Conservation (phyloP, 2,113 vertebrate genomes). For the Chaenogobius annularis region DNA sequence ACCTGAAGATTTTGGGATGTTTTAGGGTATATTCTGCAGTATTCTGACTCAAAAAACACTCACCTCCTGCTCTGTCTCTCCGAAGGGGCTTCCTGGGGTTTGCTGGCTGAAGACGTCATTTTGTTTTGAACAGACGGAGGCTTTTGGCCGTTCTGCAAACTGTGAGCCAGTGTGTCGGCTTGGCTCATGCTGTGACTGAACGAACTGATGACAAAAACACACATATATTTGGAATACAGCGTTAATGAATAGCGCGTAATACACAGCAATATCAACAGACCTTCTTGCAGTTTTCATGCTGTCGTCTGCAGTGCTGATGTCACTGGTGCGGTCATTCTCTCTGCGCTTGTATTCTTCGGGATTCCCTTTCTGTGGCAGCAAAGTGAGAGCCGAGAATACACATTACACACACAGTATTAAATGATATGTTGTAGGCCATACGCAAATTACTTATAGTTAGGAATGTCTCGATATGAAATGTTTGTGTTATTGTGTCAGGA, state of each 20-base stretch:
- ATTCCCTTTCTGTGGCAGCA: conserved; percentile 44
- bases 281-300: conserved; percentile 68
- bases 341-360: conserved; percentile 53
- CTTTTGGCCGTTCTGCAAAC: conserved; percentile 62
- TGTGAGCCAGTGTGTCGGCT: conserved; percentile 36
- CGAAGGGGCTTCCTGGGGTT: conserved; percentile 28
- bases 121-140: conserved; percentile 19
- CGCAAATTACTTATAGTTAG: too few relatives aligned
- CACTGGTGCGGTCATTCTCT: conserved; percentile 60
- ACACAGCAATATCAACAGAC: conserved; percentile 11
- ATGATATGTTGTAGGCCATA: too few relatives aligned
- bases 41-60: not conserved
- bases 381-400: not conserved
- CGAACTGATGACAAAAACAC: conserved; percentile 40
- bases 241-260: not conserved
- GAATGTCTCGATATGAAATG: too few relatives aligned
- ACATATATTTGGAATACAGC: not conserved
- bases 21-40: too few relatives aligned
- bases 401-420: too few relatives aligned
- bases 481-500: too few relatives aligned
- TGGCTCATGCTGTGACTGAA: conserved; percentile 62
- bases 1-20: too few relatives aligned
- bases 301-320: conserved; percentile 70
- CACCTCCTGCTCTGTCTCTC: conserved; percentile 79
- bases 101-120: conserved; percentile 37